phyloP scores from a whole-genome alignment of 2,113 vertebrate species.

The Panthera uncia region DNA sequence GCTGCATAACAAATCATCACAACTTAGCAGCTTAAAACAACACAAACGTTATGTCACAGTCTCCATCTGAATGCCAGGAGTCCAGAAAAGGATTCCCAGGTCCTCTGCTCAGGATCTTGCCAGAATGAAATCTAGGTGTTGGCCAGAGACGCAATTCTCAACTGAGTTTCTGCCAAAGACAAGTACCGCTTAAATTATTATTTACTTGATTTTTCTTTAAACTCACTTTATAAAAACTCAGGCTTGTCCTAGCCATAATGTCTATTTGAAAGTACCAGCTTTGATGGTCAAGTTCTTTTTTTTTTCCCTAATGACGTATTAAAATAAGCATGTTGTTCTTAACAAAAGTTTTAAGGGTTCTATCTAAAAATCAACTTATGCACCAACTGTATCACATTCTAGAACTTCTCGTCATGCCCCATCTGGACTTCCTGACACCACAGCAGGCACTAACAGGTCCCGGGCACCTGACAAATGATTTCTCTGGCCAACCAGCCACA shows the following conservation, averaged over 20 bases:
- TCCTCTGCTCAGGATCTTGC: neutral
- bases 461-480: neutral
- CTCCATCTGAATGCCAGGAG: neutral
- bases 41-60: neutral
- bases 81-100: neutral
- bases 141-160: neutral
- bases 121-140: neutral
- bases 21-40: neutral
- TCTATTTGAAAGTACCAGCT: neutral
- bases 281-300: neutral
- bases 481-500: neutral
- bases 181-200: neutral
- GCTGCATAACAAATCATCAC: neutral
- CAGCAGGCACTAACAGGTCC: neutral
- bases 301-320: neutral
- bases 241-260: neutral
- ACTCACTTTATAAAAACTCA: neutral
- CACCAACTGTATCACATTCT: accelerated
- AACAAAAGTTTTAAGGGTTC: neutral
- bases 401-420: accelerated
- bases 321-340: neutral
- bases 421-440: neutral
- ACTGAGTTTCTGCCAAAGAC: neutral
- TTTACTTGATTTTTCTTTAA: constrained; percentile 29
- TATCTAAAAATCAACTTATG: neutral